phyloP scores from a whole-genome alignment of 2,888 invertebrate species.

The Microplitis manilae region DNA sequence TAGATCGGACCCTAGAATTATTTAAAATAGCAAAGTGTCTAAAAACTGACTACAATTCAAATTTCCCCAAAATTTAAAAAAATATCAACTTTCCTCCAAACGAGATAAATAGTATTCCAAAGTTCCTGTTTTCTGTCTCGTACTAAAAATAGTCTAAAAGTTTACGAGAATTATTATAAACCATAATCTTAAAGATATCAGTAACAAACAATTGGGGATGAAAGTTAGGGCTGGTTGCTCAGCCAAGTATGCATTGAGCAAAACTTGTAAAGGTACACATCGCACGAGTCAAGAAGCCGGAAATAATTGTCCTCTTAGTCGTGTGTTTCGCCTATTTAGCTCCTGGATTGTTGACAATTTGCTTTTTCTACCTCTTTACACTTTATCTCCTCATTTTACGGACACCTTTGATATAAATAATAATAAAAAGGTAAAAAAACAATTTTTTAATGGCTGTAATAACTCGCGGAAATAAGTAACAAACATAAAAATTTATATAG shows the following conservation, averaged over 20 bases:
- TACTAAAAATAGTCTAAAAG: no score
- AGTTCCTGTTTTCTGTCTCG: no score
- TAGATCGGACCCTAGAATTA: no score
- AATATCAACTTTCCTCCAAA: no score
- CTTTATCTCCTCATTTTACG: not conserved
- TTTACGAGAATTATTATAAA: not conserved
- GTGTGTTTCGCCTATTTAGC: constrained; percentile 17
- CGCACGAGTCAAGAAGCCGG: constrained; percentile 68
- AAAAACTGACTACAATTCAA: no score
- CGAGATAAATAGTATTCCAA: no score
- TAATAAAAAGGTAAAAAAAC: no score
- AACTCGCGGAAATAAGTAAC: not conserved
- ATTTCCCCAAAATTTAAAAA: no score
- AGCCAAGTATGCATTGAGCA: constrained; percentile 46
- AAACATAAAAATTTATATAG: constrained; percentile 26
- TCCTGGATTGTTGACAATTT: constrained; percentile 12
- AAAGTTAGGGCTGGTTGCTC: not conserved
- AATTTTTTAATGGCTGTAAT: no score
- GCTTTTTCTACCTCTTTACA: not conserved
- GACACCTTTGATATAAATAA: not conserved
- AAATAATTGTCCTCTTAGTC: constrained; percentile 64
- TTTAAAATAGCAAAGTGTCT: no score
- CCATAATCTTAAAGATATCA: constrained; percentile 6
- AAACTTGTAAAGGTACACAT: constrained; percentile 69
- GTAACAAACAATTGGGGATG: constrained; percentile 23